Percentiles rank a stretch among this genome's conserved stretches.
Conservation (phyloP, 2,797 vertebrate species). For the Ispidina lecontei region DNA sequence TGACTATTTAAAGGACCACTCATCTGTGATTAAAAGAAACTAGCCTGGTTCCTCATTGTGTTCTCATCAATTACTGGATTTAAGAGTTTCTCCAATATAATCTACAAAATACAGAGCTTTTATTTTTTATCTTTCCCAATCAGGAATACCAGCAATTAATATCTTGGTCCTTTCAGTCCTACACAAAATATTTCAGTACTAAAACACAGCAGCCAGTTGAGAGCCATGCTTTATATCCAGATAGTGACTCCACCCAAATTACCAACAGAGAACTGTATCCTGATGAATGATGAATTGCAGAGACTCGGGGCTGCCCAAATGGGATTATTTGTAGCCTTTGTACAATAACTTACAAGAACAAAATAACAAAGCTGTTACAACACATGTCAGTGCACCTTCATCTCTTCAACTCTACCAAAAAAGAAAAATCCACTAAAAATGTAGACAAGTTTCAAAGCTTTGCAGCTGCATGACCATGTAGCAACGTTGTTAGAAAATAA, state of each 20-base stretch:
- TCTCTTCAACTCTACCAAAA: not conserved
- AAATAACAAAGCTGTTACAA: not conserved
- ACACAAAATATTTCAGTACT: not conserved
- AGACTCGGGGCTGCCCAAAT: not conserved
- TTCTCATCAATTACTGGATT: no score
- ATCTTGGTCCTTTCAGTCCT: not conserved
- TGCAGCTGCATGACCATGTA: not conserved
- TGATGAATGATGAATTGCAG: not conserved
- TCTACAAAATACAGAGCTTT: no score
- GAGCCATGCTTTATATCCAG: not conserved
- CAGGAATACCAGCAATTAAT: not conserved
- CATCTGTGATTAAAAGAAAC: no score
- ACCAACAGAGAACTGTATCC: not conserved
- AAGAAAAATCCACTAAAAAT: not conserved
- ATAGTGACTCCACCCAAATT: not conserved
- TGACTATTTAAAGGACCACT: no score
- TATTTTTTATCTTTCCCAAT: not conserved
- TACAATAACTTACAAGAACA: not conserved
- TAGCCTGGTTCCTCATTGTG: no score
- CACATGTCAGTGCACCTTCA: not conserved
- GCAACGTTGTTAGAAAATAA: not conserved
- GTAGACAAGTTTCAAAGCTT: not conserved
- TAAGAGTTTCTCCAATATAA: no score
- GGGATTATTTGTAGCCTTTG: not conserved
- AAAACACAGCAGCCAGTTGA: not conserved